Evolutionary conservation across 2,113 vertebrate genomes (phyloP).

Genomic region (Sebastes schlegelii): DNA sequence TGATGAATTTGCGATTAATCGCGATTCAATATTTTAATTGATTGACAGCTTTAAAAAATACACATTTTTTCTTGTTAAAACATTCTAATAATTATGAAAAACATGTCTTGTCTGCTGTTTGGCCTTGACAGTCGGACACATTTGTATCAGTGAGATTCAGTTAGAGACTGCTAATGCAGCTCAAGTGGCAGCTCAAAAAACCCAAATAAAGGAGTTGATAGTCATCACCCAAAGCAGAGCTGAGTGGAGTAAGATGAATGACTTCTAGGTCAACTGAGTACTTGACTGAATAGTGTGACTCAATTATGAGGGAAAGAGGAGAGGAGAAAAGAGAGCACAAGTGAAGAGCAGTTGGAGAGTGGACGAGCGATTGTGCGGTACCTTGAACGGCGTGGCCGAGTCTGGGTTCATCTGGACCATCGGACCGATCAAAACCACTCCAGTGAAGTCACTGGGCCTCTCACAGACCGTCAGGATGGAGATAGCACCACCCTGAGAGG

Average conservation of each 20-base stretch:
- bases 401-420: constrained; percentile 93
- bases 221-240: constrained; percentile 1
- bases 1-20: too few species aligned
- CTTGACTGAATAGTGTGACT: neutral
- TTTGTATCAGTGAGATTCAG: constrained; percentile 10
- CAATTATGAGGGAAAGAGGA: neutral
- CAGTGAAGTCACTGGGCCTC: constrained; percentile 88
- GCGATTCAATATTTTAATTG: too few species aligned
- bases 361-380: constrained; percentile 44
- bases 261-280: neutral
- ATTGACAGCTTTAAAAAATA: too few species aligned
- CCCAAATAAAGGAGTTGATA: constrained; percentile 8
- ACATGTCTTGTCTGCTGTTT: constrained; percentile 1
- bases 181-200: constrained; percentile 10
- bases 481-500: constrained; percentile 93
- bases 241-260: neutral
- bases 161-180: constrained; percentile 3
- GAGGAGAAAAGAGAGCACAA: neutral
- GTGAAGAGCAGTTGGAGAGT: constrained; percentile 24
- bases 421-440: constrained; percentile 92
- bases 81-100: neutral
- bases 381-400: constrained; percentile 95
- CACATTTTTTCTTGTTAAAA: constrained; percentile 9
- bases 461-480: constrained; percentile 91
- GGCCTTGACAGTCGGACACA: neutral